A percentile compares a stretch with the other conserved stretches of the same genome.
These are phyloP conservation scores for Cremastinae sp. DNA, from an alignment of 2,888 invertebrate species.

Conservation along the genomic window DNA sequence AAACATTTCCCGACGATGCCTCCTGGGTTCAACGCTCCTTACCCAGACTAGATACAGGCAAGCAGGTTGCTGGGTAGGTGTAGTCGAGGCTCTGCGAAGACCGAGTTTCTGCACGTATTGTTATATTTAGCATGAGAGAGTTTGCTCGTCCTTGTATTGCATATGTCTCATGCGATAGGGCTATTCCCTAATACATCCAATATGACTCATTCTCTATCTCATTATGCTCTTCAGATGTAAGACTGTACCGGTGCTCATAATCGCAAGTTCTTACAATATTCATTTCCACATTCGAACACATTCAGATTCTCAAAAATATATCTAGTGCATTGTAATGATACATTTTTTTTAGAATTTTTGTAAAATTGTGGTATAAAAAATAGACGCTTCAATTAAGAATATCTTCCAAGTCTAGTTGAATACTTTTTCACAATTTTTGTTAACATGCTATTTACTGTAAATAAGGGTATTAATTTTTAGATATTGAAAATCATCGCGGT, in stretches of 20 bases:
- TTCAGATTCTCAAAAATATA: too few species aligned
- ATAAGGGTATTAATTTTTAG: too few species aligned
- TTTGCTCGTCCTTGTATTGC: conserved; percentile 65
- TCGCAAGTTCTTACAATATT: conserved; percentile 68
- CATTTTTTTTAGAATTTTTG: too few species aligned
- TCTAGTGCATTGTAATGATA: too few species aligned
- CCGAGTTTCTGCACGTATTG: conserved; percentile 64
- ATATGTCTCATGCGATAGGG: conserved; percentile 71
- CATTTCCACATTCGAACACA: conserved; percentile 53
- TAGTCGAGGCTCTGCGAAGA: conserved; percentile 66
- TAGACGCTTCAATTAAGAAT: too few species aligned
- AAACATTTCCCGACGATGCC: conserved; percentile 77
- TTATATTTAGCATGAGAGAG: conserved; percentile 31
- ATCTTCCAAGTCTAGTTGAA: too few species aligned
- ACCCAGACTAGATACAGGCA: conserved; percentile 68
- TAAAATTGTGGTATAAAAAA: too few species aligned
- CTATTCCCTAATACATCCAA: conserved; percentile 74
- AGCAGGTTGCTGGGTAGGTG: conserved; percentile 62
- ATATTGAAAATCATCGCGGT: too few species aligned
- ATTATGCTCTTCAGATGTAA: conserved; percentile 78
- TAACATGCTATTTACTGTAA: too few species aligned
- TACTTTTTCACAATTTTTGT: too few species aligned
- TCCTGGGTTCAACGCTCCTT: conserved; percentile 78
- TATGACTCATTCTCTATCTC: conserved; percentile 49
- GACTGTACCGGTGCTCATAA: conserved; percentile 80